phyloP scores from a whole-genome alignment of 1,140 invertebrate genomes.

The Protaetia brevitarsis region DNA sequence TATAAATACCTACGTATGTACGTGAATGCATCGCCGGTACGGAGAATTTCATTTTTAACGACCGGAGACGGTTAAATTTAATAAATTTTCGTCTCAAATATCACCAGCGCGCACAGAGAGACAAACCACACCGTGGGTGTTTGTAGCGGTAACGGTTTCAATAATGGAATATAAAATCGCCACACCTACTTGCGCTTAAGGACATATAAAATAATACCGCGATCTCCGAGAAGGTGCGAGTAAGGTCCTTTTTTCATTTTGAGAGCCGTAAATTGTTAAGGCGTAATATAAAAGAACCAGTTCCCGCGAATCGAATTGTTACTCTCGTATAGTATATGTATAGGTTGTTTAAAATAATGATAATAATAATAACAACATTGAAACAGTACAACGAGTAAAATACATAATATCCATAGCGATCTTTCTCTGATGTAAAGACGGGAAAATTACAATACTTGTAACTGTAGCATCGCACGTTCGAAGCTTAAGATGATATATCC shows the following conservation, averaged over 20 bases:
- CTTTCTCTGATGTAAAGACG: too few species aligned
- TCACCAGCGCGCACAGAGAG: neutral
- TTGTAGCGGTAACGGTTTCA: slow-evolving; percentile 1
- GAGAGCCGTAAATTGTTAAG: neutral
- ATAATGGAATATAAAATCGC: slow-evolving; percentile 17
- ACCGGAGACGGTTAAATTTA: neutral
- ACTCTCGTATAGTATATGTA: too few species aligned
- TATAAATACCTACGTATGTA: too few species aligned
- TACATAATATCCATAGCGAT: too few species aligned
- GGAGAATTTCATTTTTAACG: neutral
- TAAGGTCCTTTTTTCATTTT: neutral
- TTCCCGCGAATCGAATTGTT: too few species aligned
- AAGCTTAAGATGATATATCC: too few species aligned
- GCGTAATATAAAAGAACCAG: neutral
- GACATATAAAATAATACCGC: slow-evolving; percentile 16
- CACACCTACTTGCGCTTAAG: slow-evolving; percentile 4
- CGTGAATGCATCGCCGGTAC: too few species aligned
- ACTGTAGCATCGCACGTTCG: too few species aligned
- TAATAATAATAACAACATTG: too few species aligned
- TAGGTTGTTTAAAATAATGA: too few species aligned
- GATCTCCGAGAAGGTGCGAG: neutral
- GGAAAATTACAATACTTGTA: too few species aligned
- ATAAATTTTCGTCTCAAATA: slow-evolving; percentile 4
- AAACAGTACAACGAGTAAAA: too few species aligned
- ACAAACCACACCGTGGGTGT: slow-evolving; percentile 8